Percentiles rank a stretch among this genome's conserved stretches.
Conservation (phyloP, 37 sponge, comb jelly and placozoan genomes). For the Crambe crambe region DNA sequence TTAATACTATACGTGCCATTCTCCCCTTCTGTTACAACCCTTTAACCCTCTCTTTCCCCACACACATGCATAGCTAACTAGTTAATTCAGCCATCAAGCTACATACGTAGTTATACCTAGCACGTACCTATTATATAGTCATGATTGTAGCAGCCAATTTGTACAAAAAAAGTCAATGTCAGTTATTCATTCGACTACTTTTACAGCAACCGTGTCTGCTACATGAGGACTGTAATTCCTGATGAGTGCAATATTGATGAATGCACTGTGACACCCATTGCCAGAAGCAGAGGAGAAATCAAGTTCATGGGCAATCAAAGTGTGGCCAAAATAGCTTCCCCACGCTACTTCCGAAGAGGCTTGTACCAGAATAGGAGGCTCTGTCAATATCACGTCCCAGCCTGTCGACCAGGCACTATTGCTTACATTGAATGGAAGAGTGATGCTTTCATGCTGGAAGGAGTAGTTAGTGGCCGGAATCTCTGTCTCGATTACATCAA, state of each 20-base stretch:
- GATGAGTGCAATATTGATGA: neutral
- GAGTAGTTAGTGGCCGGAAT: no score
- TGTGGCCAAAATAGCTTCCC: constrained; percentile 5
- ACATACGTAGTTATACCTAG: no score
- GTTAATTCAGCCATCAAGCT: no score
- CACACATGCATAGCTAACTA: no score
- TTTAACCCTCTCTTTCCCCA: no score
- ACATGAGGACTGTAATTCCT: neutral
- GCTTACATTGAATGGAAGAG: neutral
- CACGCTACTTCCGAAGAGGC: neutral
- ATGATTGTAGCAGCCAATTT: no score
- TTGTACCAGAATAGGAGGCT: neutral
- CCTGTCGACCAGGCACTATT: neutral
- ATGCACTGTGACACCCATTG: neutral
- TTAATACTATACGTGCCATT: no score
- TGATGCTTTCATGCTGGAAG: neutral
- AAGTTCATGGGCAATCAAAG: neutral
- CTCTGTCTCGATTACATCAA: constrained; percentile 1
- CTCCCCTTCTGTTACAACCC: no score
- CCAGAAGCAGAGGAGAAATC: neutral
- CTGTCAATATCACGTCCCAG: neutral
- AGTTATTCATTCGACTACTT: no score
- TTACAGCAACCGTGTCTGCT: neutral
- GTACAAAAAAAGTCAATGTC: no score
- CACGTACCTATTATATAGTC: no score